Conservation (phyloP, 2,888 invertebrate genomes). For the Chrysolina americana region DNA sequence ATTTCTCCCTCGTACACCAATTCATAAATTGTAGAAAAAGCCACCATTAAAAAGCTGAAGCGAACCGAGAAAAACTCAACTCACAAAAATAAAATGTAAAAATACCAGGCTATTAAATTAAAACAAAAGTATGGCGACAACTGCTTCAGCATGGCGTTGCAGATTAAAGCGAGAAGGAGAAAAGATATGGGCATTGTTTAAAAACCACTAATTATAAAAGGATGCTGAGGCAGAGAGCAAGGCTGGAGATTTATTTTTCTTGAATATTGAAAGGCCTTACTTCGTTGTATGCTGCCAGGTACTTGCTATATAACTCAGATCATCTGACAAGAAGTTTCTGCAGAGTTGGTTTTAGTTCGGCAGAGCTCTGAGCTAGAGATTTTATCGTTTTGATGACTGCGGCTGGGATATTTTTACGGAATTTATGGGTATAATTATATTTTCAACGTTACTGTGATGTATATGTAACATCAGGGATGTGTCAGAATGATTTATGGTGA, state of each 20-base stretch:
- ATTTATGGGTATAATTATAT: no score
- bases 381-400: not conserved
- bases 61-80: constrained; percentile 39
- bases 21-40: constrained; percentile 45
- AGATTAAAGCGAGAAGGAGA: constrained; percentile 55
- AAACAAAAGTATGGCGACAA: constrained; percentile 62
- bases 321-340: constrained; percentile 65
- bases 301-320: constrained; percentile 69
- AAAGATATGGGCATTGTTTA: constrained; percentile 67
- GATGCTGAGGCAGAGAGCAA: constrained; percentile 61
- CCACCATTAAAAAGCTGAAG: constrained; percentile 44
- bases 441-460: no score
- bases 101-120: constrained; percentile 62
- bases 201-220: constrained; percentile 70
- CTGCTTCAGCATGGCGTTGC: constrained; percentile 56
- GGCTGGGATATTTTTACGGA: no score
- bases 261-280: constrained; percentile 69
- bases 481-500: no score
- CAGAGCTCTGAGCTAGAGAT: not conserved
- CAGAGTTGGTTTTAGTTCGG: constrained; percentile 56
- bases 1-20: constrained; percentile 27
- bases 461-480: no score
- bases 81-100: constrained; percentile 56
- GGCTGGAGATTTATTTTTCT: constrained; percentile 69
- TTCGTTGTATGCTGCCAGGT: constrained; percentile 65